Evolutionary conservation across 2,888 invertebrate species (phyloP).

Genomic region (Peribatodes rhomboidaria): DNA sequence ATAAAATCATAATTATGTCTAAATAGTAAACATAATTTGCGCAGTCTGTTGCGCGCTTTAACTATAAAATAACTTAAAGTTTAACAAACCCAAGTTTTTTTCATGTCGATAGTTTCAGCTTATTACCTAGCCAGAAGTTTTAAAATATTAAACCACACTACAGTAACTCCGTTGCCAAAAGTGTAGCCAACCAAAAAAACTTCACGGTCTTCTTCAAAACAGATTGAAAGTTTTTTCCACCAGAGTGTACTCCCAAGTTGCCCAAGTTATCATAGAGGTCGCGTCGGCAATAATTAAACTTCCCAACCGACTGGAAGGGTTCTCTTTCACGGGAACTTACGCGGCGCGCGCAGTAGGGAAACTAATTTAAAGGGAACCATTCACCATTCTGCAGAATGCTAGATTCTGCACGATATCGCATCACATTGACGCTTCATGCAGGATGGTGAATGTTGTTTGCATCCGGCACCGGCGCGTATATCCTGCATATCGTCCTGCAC

Average conservation of each 20-base stretch:
- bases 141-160: not conserved
- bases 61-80: too few relatives aligned
- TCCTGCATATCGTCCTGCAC: too few relatives aligned
- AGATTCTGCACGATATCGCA: too few relatives aligned
- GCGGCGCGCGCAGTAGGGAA: conserved; percentile 1
- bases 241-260: conserved; percentile 20
- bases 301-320: conserved; percentile 17
- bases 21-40: too few relatives aligned
- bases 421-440: too few relatives aligned
- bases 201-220: not conserved
- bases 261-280: conserved; percentile 37
- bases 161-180: not conserved
- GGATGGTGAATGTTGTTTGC: too few relatives aligned
- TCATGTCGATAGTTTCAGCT: too few relatives aligned
- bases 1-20: too few relatives aligned
- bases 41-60: too few relatives aligned
- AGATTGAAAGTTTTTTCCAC: not conserved
- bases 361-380: not conserved
- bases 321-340: not conserved
- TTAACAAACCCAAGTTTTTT: too few relatives aligned
- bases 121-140: not conserved
- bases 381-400: too few relatives aligned
- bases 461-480: too few relatives aligned
- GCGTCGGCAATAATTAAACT: conserved; percentile 47
- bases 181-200: not conserved